Percentiles rank a stretch among this genome's conserved stretches.
Conservation (phyloP, 2,888 invertebrate species). For the Choristoneura rosaceana region DNA sequence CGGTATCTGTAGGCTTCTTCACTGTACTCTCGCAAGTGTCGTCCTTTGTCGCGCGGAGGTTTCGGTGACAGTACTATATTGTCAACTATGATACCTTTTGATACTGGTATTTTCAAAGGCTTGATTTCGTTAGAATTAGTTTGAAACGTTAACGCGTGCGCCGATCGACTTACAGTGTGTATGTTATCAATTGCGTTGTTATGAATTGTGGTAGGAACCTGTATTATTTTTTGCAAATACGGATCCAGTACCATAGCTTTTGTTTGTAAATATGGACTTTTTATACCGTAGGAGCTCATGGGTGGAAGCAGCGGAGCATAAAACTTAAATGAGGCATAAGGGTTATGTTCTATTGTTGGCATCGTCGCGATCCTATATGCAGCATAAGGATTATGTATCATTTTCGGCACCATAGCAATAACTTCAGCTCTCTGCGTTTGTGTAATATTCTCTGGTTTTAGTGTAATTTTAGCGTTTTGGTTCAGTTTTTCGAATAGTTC, state of each 20-base stretch:
- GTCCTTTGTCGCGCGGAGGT: constrained; percentile 34
- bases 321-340: background rate
- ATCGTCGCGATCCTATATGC: background rate
- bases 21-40: constrained; percentile 7
- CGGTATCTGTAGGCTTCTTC: background rate
- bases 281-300: background rate
- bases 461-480: background rate
- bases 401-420: background rate
- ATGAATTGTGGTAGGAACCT: background rate
- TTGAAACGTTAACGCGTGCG: constrained; percentile 63
- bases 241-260: constrained; percentile 4
- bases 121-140: constrained; percentile 70
- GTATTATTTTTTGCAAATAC: background rate
- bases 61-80: constrained; percentile 65
- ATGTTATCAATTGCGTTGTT: background rate
- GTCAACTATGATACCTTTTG: constrained; percentile 50
- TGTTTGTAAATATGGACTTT: background rate
- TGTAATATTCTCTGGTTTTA: constrained; percentile 3
- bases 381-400: background rate
- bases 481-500: constrained; percentile 61
- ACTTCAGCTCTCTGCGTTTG: background rate
- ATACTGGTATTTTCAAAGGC: constrained; percentile 64
- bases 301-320: background rate
- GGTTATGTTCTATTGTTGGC: background rate
- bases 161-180: background rate